Evolutionary conservation across 2,797 vertebrate species (phyloP), one percentile per base, ranked within the genome.

Genomic region (Rhynchonycteris naso): DNA sequence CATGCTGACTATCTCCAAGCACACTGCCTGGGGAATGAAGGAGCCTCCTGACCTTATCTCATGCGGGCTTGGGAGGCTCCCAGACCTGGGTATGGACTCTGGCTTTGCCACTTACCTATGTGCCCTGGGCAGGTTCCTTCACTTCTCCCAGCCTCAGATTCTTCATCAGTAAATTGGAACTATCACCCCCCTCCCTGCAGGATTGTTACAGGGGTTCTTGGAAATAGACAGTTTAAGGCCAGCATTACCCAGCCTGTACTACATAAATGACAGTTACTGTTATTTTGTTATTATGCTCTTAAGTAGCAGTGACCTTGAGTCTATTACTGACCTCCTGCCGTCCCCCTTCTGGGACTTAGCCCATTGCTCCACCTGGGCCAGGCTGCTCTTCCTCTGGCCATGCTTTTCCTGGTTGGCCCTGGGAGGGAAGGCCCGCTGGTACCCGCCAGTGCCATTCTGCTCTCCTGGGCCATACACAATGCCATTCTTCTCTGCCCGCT

Each of bases 301-400:
- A 30, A 72, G 61, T 5, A 88, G 91, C 35, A 69, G 90, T 7
- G 1, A 79, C 24, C 16, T 56, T 13, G 28, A 78, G 59, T 54
- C 38, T 88, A 3, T 89, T 81, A 98, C 98, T 97, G 88, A 98
- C 98, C 98, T 99, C 97, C 97, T 98, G 86, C 97, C 30, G 1
- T 99, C 99, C 82, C 98, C 99, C 98, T 99, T 99, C 95, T 99
- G 99, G 96, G 99, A 98, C 98, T 99, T 99, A 54, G 99, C 99
- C 99, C 99, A 99, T 86, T 99, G 99, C 97, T 99, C 99, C 98
- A 99, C 99, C 96, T 99, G 99, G 97, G 99, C 98, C 98, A 99
- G 98, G 26, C 98, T 98, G 75, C 98, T 99, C 98, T 99, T 99
- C 97, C 99, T 99, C 98, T 99, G 99, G 96, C 98, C 98, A 43